These are phyloP conservation scores for Gymnocypris eckloni DNA, from an alignment of 2,797 vertebrate species.

Conservation along the genomic window DNA sequence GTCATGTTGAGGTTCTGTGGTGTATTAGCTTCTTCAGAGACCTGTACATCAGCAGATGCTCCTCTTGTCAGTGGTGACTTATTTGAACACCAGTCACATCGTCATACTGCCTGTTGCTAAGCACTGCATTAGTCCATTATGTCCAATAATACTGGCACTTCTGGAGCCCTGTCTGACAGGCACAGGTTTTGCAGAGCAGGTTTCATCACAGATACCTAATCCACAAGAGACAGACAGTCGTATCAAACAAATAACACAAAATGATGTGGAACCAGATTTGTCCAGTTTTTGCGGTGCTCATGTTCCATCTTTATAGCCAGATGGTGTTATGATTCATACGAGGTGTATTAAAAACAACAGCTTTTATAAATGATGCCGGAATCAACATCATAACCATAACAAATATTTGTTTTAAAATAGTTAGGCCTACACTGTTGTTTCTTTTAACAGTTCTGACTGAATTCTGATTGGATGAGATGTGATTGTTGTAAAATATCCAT, in stretches of 20 bases:
- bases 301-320: conserved; percentile 8
- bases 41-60: conserved; percentile 7
- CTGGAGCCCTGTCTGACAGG: conserved; percentile 8
- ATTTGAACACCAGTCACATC: conserved; percentile 60
- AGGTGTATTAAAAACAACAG: conserved; percentile 11
- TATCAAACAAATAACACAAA: not conserved
- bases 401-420: not conserved
- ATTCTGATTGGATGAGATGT: not conserved
- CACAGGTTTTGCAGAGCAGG: not conserved
- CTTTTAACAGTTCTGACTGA: not conserved
- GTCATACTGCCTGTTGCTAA: conserved; percentile 60
- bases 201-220: not conserved
- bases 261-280: conserved; percentile 5
- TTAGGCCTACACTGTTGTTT: not conserved
- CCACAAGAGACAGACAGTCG: not conserved
- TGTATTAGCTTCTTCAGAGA: not conserved
- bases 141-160: conserved; percentile 29
- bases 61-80: conserved; percentile 29
- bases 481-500: not conserved
- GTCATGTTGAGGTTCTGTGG: not conserved
- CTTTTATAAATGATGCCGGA: not conserved
- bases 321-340: not conserved
- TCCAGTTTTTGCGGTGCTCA: not conserved
- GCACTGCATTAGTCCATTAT: conserved; percentile 53
- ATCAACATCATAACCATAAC: not conserved